Conservation (phyloP, 2,113 vertebrate genomes). For the Nothoprocta perdicaria region DNA sequence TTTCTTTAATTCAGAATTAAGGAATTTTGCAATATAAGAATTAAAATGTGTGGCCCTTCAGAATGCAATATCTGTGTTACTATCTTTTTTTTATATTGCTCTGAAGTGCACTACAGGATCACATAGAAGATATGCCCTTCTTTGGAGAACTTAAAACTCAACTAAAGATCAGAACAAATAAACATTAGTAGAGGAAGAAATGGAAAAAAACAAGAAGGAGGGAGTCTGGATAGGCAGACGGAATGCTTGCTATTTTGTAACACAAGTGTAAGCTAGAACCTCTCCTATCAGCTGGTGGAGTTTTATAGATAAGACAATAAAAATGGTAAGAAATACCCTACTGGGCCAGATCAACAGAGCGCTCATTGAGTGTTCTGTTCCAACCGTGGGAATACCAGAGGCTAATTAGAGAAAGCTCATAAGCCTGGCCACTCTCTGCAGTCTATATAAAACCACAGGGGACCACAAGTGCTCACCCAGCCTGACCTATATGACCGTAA, state of each 20-base stretch:
- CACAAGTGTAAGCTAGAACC: neutral
- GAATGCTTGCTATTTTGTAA: slow-evolving; percentile 27
- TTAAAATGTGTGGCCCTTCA: slow-evolving; percentile 8
- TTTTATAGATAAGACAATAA: slow-evolving; percentile 13
- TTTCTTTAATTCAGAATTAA: neutral
- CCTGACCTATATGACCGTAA: slow-evolving; percentile 51
- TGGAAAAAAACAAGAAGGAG: neutral
- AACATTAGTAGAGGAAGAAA: neutral
- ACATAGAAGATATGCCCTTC: neutral
- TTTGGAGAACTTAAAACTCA: neutral
- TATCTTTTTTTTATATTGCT: neutral
- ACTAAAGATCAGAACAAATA: slow-evolving; percentile 13
- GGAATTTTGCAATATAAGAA: neutral
- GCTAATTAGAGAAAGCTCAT: neutral
- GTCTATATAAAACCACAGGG: slow-evolving; percentile 32
- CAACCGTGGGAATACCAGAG: accelerated
- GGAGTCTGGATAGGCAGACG: neutral
- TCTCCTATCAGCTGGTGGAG: neutral
- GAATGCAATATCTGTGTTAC: slow-evolving; percentile 8
- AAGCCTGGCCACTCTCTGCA: neutral
- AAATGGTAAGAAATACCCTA: slow-evolving; percentile 2
- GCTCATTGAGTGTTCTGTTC: slow-evolving; percentile 15
- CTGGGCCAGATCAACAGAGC: neutral
- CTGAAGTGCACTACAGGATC: neutral
- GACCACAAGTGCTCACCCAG: neutral